phyloP scores from a whole-genome alignment of 1,140 invertebrate genomes.

The Drosophila lacteicornis region DNA sequence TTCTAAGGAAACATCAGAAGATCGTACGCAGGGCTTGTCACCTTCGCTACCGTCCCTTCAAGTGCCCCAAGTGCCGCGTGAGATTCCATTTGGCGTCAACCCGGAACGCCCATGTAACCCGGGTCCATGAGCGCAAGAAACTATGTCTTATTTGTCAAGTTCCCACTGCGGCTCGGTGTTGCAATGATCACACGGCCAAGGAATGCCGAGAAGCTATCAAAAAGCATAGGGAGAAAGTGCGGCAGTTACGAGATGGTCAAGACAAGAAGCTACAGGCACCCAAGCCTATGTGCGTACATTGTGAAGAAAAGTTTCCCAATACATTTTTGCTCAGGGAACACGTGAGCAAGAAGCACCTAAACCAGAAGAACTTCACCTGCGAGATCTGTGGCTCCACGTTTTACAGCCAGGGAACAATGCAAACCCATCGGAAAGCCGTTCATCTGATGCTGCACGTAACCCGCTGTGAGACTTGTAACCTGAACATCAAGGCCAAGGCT shows the following conservation, averaged over 20 bases:
- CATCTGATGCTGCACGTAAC: constrained; percentile 12
- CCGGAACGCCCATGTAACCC: constrained; percentile 1
- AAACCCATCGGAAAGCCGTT: constrained; percentile 19
- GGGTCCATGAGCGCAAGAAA: constrained; percentile 11
- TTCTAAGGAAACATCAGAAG: constrained; percentile 9
- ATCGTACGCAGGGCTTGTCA: neutral
- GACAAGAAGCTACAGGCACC: neutral
- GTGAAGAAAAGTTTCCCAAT: constrained; percentile 7
- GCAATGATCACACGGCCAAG: constrained; percentile 2
- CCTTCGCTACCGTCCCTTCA: constrained; percentile 9
- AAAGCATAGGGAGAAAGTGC: constrained; percentile 2
- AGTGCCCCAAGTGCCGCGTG: constrained; percentile 21
- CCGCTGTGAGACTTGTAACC: constrained; percentile 30
- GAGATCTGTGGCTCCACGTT: constrained; percentile 39
- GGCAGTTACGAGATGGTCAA: neutral
- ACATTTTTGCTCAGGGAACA: constrained; percentile 9
- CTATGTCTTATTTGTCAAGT: constrained; percentile 29
- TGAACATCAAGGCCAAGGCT: constrained; percentile 25
- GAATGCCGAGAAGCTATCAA: constrained; percentile 27
- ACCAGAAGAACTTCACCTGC: constrained; percentile 33
- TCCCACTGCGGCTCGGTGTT: constrained; percentile 15
- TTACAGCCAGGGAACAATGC: constrained; percentile 21
- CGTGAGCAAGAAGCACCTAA: constrained; percentile 26
- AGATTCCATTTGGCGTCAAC: constrained; percentile 25
- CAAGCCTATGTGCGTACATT: constrained; percentile 10